These are phyloP conservation scores for Empidonax alnorum DNA, from an alignment of 2,113 vertebrate genomes.

Conservation along the genomic window DNA sequence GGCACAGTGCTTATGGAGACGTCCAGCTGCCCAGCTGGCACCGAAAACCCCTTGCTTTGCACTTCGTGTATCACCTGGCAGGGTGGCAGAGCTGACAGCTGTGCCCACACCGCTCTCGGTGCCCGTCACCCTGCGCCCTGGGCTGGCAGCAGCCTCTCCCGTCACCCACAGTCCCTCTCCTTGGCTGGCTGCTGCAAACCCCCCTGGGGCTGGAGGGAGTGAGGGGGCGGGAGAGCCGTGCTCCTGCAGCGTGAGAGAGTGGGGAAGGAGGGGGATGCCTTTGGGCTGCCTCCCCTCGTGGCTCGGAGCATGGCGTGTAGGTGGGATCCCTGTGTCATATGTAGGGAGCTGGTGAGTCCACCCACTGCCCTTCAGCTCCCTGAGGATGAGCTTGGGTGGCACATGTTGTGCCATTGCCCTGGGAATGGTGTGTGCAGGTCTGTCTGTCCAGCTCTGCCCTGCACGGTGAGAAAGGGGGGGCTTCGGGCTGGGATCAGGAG, in stretches of 20 bases:
- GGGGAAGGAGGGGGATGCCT: neutral
- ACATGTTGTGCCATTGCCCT: accelerated
- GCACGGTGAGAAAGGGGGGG: accelerated
- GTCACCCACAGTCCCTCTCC: neutral
- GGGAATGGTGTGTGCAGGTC: accelerated
- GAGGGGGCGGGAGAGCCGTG: neutral
- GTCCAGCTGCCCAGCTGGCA: neutral
- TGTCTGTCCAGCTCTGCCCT: neutral
- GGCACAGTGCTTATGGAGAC: neutral
- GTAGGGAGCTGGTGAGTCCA: neutral
- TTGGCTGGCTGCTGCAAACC: neutral
- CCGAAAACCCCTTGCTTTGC: neutral
- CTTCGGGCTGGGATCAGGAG: neutral
- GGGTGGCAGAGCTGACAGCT: neutral
- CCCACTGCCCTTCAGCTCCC: neutral
- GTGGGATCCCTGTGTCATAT: neutral
- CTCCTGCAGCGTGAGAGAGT: neutral
- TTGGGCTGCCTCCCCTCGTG: neutral
- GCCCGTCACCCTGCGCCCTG: neutral
- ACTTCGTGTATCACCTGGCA: neutral
- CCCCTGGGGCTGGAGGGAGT: neutral
- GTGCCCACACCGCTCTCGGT: neutral
- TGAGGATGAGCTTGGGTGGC: neutral
- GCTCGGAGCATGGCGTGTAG: accelerated
- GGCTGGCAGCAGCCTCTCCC: neutral